A percentile compares a stretch with the other conserved stretches of the same genome.
phyloP scores from a whole-genome alignment of 2,797 vertebrate genomes.

The Phoxinus dragarum region DNA sequence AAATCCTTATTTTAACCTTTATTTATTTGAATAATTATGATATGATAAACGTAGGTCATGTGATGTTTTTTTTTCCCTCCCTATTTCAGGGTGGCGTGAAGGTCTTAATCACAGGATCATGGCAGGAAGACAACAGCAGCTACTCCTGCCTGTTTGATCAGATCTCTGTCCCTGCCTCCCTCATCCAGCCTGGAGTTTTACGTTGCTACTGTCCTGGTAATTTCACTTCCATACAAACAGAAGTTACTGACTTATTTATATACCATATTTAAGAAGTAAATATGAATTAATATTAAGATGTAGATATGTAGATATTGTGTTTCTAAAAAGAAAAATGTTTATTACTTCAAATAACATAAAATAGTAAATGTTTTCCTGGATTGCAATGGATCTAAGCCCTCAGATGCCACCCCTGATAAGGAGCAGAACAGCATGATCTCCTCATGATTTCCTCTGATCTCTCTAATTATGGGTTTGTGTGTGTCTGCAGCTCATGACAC shows the following conservation, averaged over 20 bases:
- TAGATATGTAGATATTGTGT: neutral
- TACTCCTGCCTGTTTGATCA: constrained; percentile 99
- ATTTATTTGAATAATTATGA: neutral
- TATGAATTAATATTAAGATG: neutral
- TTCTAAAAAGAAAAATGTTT: neutral
- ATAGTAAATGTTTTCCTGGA: neutral
- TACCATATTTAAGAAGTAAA: neutral
- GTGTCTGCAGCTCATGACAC: constrained; percentile 91
- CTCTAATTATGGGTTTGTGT: constrained; percentile 40
- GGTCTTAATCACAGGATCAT: constrained; percentile 97
- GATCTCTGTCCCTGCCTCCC: constrained; percentile 96
- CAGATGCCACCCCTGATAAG: constrained; percentile 13
- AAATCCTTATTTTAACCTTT: neutral
- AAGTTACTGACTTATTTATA: neutral
- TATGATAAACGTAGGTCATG: neutral
- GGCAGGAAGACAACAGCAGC: constrained; percentile 96
- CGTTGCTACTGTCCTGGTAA: constrained; percentile 99
- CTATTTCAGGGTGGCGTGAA: constrained; percentile 93
- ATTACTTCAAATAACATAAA: neutral
- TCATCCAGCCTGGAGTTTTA: constrained; percentile 97
- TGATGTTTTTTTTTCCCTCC: neutral
- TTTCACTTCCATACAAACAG: constrained; percentile 38
- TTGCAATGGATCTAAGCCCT: neutral
- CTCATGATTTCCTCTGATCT: constrained; percentile 46
- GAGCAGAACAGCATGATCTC: constrained; percentile 42